Evolutionary conservation across 2,797 vertebrate genomes (phyloP), one percentile per base, ranked within the genome.

Genomic region (Miichthys miiuy): DNA sequence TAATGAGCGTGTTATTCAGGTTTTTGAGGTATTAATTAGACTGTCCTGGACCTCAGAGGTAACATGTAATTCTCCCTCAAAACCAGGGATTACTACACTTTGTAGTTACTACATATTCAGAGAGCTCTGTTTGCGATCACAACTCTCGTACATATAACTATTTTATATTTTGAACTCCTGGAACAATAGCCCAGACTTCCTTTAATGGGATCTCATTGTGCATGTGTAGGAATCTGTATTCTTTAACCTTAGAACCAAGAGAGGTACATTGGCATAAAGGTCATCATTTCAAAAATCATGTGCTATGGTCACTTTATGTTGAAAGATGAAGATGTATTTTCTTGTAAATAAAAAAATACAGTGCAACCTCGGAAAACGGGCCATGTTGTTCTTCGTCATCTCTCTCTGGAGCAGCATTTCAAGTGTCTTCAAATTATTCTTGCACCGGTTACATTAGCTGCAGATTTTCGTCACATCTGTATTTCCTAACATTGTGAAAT

Each of bases 281-380:
- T 64, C 70, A 85, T 87, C 65, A 57, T 73, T 80, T 83, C 30
- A 69, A 65, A 85, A 75, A 77, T 77, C 73, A 80, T 61, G 51
- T 67, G 75, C 80, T 86, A 57, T 27, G 54, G 67, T 86, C 86
- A 87, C 82, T 90, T 91, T 93, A 81, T 21, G 55, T 85, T 88
- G 70, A 81, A 70, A 90, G 66, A 87, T 86, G 78, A 90, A 90
- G 69, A 89, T 91, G 87, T 92, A 88, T 93, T 92, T 93, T 93
- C 86, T 63, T 93, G 92, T 91, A 87, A 92, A 93, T 93, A 89
- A 94, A 92, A 2, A 2, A 67, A 87, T 79, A 77, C 57, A 72
- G 73, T 80, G 72, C 80, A 84, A 81, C 85, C 67, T 88, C 18
- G 3, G 44, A 73, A 21, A 72, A 18, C 1, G 14, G 2, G 12